Conservation (phyloP, 2,113 vertebrate genomes). For the Epinephelus lanceolatus region DNA sequence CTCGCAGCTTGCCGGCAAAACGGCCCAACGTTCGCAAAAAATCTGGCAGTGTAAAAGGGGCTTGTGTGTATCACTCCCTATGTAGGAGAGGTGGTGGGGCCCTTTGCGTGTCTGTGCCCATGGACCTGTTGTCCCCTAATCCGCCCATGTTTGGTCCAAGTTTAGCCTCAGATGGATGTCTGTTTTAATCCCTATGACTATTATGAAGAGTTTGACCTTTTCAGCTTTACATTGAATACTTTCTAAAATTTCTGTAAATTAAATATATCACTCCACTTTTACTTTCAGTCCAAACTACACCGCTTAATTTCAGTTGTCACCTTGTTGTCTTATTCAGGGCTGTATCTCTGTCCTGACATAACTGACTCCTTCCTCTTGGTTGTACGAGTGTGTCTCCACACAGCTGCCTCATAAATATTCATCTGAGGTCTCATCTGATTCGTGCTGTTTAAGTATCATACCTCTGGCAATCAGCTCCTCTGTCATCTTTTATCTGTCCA, state of each 20-base stretch:
- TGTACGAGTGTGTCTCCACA: conserved; percentile 13
- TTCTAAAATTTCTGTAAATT: background rate
- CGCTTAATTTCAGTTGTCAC: background rate
- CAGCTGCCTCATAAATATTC: conserved; percentile 23
- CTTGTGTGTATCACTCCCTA: too few species aligned
- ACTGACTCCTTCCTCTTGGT: conserved; percentile 15
- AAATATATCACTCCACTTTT: background rate
- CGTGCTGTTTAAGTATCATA: conserved; percentile 4
- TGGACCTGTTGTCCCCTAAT: too few species aligned
- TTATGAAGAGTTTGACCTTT: background rate
- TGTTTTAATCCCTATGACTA: background rate
- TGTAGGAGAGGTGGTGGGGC: too few species aligned
- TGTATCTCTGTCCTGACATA: conserved; percentile 14
- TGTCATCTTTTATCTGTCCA: conserved; percentile 3
- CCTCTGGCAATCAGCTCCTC: conserved; percentile 26
- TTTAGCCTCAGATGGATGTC: background rate
- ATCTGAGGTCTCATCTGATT: conserved; percentile 26
- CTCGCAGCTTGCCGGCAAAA: too few species aligned
- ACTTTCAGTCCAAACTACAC: background rate
- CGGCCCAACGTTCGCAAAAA: too few species aligned
- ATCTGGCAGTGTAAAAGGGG: too few species aligned
- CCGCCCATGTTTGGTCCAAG: background rate
- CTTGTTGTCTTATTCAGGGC: too few species aligned
- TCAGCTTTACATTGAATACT: background rate
- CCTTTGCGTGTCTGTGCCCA: too few species aligned